Base-by-base conservation (phyloP, 2,113 vertebrate species). In the Nematolebias whitei region DNA sequence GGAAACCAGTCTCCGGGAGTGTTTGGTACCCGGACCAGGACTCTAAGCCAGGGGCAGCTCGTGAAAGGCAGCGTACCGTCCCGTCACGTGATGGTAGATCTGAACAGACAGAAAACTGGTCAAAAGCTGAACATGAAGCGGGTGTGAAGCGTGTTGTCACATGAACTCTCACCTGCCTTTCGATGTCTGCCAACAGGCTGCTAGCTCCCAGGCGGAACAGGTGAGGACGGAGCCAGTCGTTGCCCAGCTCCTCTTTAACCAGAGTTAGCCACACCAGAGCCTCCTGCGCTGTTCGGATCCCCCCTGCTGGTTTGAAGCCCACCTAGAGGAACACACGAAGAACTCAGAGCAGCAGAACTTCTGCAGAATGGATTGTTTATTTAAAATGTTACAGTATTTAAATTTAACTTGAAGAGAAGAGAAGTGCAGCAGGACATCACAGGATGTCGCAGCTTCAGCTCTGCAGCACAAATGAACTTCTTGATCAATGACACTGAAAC, bases 161-260 rank as follows among this genome's bases (percentile, higher is more conserved):
- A 19, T 7, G 13, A 38, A 10, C 26, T 9, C 83, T 55, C 49
- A 98, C 98, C 96, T 99, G 95, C 57, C 94, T 93, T 90, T 99
- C 98, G 0, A 99, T 98, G 88, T 99, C 96, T 0, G 85, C 88
- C 62, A 99, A 88, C 32, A 99, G 88, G 60, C 94, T 93, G n/a
- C 98, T 99, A 74, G 98, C 97, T 24, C 97, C 98, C 45, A 99
- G 89, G 19, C 97, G 94, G 63, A 99, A 98, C 49, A 99, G 93
- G 22, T 91, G 76, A 1, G 97, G 95, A 2, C 70, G 87, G 41
- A 98, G 88, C 98, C 98, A 99, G 20, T 95, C 94, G 0, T 90
- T 79, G 0, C 96, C 96, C 13, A 99, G 89, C 40, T 99, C 98
- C 50, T 98, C 94, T 87, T 97, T 97, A 53, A 99, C 91, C 45